Base-by-base conservation (phyloP, 2,888 invertebrate genomes). In the Oxyteleia sp. region DNA sequence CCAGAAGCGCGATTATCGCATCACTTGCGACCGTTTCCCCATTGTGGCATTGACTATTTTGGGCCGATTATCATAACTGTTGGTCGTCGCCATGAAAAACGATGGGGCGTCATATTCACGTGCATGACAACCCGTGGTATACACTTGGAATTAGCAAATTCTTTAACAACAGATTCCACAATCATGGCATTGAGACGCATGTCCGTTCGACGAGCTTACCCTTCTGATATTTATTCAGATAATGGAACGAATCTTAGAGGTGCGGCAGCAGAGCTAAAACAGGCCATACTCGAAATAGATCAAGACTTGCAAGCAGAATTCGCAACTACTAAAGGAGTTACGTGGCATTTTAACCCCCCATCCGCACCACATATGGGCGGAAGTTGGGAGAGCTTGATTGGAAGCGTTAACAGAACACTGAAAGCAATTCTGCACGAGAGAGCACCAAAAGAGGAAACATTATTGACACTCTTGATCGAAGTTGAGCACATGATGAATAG, bases 71-170 rank as follows among this genome's bases (percentile, higher is more conserved):
- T 18, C 7, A 84, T 87, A 0, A 66, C 68, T 0, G 53, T 87
- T 1, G 87, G 85, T 0, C 16, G 84, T 23, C 63, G 85, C 0
- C 43, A 45, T 0, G 88, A 87, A 82, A 87, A 86, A 49, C 53
- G 87, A 10, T 86, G 84, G 81, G 85, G 86, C 0, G 88, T 76
- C 0, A 10, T 87, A 0, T 87, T 87, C 32, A 87, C 85, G 0
- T 88, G 85, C 38, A 38, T 87, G 0, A 86, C 85, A 0, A 81
- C 84, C 4, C 61, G 87, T 7, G 87, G 82, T 0, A 45, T 88
- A 0, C 87, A 87, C 32, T 8, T 87, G 0, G 85, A 87, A 32
- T 3, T 87, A 2, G 85, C 83, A 1, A 10, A 16, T 0, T 16
- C 68, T 2, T 26, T 86, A 23, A 32, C 71, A 8, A 57, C 84